Base-by-base conservation (phyloP, 2,888 invertebrate genomes). In the Tetrapedia diversipes region DNA sequence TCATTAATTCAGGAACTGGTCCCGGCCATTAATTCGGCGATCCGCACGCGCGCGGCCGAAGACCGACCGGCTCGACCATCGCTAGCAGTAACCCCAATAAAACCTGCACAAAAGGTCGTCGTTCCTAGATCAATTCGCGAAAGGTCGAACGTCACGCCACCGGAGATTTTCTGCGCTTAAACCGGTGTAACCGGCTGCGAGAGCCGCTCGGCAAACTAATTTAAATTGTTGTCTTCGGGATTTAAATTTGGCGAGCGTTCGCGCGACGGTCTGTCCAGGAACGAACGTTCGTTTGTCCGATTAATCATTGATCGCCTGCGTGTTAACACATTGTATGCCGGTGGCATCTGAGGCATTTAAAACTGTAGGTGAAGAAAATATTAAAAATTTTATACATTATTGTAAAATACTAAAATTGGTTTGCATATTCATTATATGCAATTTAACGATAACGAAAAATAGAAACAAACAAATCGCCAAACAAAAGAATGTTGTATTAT, bases 91-190 rank as follows among this genome's bases (percentile, higher is more conserved):
- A 68, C 56, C 63, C 68, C 76, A 77, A 66, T 79, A 78, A 78
- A 78, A 70, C 49, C 61, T 47, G 56, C 19, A 49, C 19, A 61
- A 81, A 80, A 80, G 77, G 64, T 84, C 73, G 80, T 60, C 66
- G 78, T 63, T 78, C 71, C 57, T 69, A 66, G 75, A 74, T 81
- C 79, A 77, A 84, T 84, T 75, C 57, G 65, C 68, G 65, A 84
- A 84, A 84, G 84, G 80, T 84, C 78, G 82, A 70, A 73, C 57
- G 79, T 75, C 60, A 49, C n/a, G 59, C 32, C 19, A 34, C 22
- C 41, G 32, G 51, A 63, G 65, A 79, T 54, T 76, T 75, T 68
- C 65, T 67, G 47, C 41, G 59, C 63, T 77, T 59, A 66, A 84
- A 77, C 75, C 71, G 75, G 73, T 73, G 67, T 43, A 74, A 79